phyloP scores from a whole-genome alignment of 1,140 invertebrate genomes.

The Trichoplusia ni region DNA sequence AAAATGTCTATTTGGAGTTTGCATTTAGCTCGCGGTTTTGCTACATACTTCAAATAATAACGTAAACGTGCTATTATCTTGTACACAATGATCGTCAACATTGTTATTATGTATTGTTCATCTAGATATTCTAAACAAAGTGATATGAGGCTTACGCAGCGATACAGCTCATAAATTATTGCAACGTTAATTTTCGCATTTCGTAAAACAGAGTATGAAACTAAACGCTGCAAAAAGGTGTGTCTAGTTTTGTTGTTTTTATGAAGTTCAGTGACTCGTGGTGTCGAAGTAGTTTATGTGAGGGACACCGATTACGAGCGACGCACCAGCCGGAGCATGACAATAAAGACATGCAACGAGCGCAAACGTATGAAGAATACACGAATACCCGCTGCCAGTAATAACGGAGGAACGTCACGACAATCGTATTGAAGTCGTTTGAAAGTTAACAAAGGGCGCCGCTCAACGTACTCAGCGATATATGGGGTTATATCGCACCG shows the following conservation, averaged over 20 bases:
- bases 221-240: too few relatives aligned
- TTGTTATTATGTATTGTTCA: not conserved
- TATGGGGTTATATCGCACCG: too few relatives aligned
- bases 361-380: slow-evolving; percentile 25
- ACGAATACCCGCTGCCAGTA: slow-evolving; percentile 26
- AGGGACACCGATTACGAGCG: slow-evolving; percentile 41
- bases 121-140: not conserved
- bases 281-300: slow-evolving; percentile 29
- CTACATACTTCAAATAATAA: not conserved
- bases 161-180: too few relatives aligned
- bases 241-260: slow-evolving; percentile 23
- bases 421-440: slow-evolving; percentile 14
- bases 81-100: not conserved
- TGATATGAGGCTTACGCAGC: slow-evolving; percentile 6
- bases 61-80: not conserved
- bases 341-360: slow-evolving; percentile 33
- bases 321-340: slow-evolving; percentile 39
- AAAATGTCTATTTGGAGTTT: not conserved
- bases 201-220: too few relatives aligned
- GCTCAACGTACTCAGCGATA: too few relatives aligned
- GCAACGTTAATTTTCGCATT: too few relatives aligned
- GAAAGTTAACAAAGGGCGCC: slow-evolving; percentile 11
- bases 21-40: not conserved
- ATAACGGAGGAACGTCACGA: slow-evolving; percentile 10
- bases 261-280: slow-evolving; percentile 43